Evolutionary conservation across 2,888 invertebrate species (phyloP).

Genomic region (Sinelater perroti): DNA sequence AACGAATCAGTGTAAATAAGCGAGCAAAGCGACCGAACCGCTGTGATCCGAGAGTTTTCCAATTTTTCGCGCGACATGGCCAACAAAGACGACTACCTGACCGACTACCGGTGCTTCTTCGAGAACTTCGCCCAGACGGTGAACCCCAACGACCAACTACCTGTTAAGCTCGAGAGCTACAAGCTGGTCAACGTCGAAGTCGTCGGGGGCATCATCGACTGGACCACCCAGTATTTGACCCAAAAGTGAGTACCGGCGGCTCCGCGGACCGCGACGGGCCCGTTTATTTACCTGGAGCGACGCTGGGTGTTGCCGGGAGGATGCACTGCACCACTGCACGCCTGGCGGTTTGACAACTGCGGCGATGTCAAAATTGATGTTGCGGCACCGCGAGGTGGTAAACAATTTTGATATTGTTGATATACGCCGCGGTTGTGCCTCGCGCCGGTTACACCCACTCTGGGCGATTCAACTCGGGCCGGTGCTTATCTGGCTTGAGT

Average conservation of each 20-base stretch:
- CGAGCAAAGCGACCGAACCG: constrained; percentile 33
- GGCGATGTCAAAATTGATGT: neutral
- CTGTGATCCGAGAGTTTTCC: constrained; percentile 40
- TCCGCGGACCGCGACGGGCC: too few relatives aligned
- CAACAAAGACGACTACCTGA: constrained; percentile 75
- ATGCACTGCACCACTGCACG: neutral
- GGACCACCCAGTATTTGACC: constrained; percentile 78
- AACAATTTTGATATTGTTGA: too few relatives aligned
- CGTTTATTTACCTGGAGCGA: too few relatives aligned
- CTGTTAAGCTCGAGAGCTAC: constrained; percentile 75
- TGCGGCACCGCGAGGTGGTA: too few relatives aligned
- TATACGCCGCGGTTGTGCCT: too few relatives aligned
- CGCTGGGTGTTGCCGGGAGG: neutral
- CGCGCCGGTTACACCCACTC: too few relatives aligned
- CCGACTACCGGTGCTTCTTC: constrained; percentile 75
- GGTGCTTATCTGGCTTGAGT: too few relatives aligned
- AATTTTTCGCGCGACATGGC: constrained; percentile 48
- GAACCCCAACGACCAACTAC: constrained; percentile 77
- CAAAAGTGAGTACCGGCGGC: constrained; percentile 79
- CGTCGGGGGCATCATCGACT: constrained; percentile 77
- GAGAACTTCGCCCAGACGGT: constrained; percentile 74
- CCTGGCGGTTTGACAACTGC: neutral
- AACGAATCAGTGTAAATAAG: constrained; percentile 50
- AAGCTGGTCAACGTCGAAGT: constrained; percentile 75
- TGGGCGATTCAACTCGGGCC: too few relatives aligned